Evolutionary conservation across 2,888 invertebrate species (phyloP).

Genomic region (Nasonovia ribisnigri): DNA sequence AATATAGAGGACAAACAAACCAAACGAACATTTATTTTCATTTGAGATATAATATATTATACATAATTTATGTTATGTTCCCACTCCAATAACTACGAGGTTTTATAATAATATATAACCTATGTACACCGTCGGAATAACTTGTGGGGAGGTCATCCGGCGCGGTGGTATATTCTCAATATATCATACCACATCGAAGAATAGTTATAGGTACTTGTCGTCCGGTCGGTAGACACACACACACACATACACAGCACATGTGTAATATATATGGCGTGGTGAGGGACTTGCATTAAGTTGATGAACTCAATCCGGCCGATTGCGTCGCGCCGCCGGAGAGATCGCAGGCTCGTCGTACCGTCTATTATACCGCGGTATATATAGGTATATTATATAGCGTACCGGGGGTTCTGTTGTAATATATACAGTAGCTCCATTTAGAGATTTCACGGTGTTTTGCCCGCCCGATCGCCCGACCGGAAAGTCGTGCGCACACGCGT

Average conservation of each 20-base stretch:
- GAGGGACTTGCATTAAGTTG: constrained; percentile 45
- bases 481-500: constrained; percentile 39
- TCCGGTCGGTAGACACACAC: neutral
- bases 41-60: too few relatives aligned
- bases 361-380: neutral
- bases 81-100: too few relatives aligned
- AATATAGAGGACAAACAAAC: too few relatives aligned
- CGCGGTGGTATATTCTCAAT: neutral
- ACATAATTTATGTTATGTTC: too few relatives aligned
- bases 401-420: neutral
- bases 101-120: too few relatives aligned
- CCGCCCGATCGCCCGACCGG: constrained; percentile 39
- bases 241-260: neutral
- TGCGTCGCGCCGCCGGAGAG: neutral
- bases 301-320: constrained; percentile 47
- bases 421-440: neutral
- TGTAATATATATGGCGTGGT: neutral
- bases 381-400: neutral
- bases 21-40: too few relatives aligned
- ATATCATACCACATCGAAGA: neutral
- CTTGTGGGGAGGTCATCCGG: neutral
- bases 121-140: neutral
- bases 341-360: neutral
- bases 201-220: neutral
- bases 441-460: constrained; percentile 34